These are phyloP conservation scores for Drosophila falleni DNA, from an alignment of 2,888 invertebrate species.

Conservation along the genomic window DNA sequence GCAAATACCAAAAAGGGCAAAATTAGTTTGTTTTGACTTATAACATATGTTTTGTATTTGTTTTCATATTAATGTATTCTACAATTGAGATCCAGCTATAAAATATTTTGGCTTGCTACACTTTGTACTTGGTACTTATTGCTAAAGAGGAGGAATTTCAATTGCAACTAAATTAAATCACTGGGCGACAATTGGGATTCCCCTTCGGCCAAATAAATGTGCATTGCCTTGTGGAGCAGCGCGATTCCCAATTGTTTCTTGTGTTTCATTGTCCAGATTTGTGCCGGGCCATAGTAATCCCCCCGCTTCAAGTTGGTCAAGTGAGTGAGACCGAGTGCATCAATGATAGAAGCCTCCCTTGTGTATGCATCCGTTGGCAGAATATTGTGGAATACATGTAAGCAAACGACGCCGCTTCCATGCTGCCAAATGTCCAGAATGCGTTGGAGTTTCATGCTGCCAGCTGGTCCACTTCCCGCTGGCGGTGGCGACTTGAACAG, in stretches of 20 bases:
- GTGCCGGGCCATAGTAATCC: slow-evolving; percentile 92
- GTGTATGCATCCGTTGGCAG: slow-evolving; percentile 97
- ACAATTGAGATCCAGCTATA: slow-evolving; percentile 56
- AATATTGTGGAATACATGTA: slow-evolving; percentile 96
- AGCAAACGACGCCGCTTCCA: slow-evolving; percentile 93
- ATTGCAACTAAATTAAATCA: slow-evolving; percentile 87
- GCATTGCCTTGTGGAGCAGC: slow-evolving; percentile 92
- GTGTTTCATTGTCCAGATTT: slow-evolving; percentile 90
- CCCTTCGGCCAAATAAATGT: slow-evolving; percentile 94
- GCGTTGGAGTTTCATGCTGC: slow-evolving; percentile 89
- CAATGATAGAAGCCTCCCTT: slow-evolving; percentile 97
- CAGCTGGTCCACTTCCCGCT: slow-evolving; percentile 32
- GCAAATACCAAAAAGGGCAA: slow-evolving; percentile 1
- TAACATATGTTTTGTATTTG: slow-evolving; percentile 5
- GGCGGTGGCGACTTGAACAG: slow-evolving; percentile 76
- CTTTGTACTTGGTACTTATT: slow-evolving; percentile 65
- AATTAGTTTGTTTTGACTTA: slow-evolving; percentile 35
- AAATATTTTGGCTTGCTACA: slow-evolving; percentile 40
- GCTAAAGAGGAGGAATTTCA: slow-evolving; percentile 3
- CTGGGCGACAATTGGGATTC: slow-evolving; percentile 94
- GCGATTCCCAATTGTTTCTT: slow-evolving; percentile 91
- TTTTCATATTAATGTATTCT: slow-evolving; percentile 6
- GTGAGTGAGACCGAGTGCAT: slow-evolving; percentile 91
- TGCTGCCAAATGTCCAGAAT: slow-evolving; percentile 95
- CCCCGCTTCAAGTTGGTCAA: slow-evolving; percentile 93